Conservation (phyloP, 2,888 invertebrate species). For the Thymelicus sylvestris region DNA sequence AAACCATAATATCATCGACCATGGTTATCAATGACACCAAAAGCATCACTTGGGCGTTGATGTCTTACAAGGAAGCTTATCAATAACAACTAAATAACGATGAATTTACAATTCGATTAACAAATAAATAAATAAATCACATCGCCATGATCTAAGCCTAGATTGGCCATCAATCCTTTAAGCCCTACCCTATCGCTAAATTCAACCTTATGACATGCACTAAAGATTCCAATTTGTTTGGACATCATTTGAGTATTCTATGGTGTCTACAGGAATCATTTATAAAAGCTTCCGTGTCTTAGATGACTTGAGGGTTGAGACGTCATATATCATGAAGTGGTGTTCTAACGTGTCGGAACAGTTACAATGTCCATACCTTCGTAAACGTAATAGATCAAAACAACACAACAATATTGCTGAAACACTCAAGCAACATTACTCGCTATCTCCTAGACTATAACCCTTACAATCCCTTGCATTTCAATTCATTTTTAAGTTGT, state of each 20-base stretch:
- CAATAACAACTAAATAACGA: not conserved
- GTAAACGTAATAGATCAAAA: not conserved
- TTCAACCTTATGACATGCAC: not conserved
- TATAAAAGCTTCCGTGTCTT: constrained; percentile 33
- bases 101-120: not conserved
- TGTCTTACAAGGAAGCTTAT: too few relatives aligned
- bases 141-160: not conserved
- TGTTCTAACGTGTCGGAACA: constrained; percentile 32
- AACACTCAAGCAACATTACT: not conserved
- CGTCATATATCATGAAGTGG: constrained; percentile 30
- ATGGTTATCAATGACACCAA: too few relatives aligned
- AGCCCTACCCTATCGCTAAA: not conserved
- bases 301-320: constrained; percentile 21
- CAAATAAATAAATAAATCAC: not conserved
- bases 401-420: not conserved
- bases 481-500: not conserved
- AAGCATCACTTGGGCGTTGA: too few relatives aligned
- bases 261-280: constrained; percentile 28
- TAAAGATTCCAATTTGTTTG: constrained; percentile 37
- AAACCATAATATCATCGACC: too few relatives aligned
- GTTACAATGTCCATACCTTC: constrained; percentile 8
- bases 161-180: constrained; percentile 13
- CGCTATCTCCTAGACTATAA: constrained; percentile 9
- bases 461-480: not conserved
- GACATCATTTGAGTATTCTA: constrained; percentile 41